Evolutionary conservation across 2,888 invertebrate genomes (phyloP), one percentile per base, ranked within the genome.

Genomic region (Cheilosia grossa): DNA sequence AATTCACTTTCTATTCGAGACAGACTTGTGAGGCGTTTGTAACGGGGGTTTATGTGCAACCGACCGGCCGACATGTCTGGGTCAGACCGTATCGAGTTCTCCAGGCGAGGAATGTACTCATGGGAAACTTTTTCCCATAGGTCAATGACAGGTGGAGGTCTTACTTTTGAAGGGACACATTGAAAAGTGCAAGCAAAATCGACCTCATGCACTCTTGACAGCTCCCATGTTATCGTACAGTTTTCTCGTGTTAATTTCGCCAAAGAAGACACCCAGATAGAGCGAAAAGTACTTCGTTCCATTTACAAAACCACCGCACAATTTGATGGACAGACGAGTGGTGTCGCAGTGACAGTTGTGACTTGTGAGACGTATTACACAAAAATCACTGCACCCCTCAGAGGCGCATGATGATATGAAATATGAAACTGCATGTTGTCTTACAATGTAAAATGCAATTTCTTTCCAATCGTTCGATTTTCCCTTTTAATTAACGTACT

Each of bases 1-100:
- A 69, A 79, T 64, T 74, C 83, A 83, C 83, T 83, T 83, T 83
- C 82, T 58, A 67, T 59, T 44, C 33, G 47, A 21, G 58, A 51
- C 13, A 51, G 13, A 51, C 15, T n/a, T 53, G n/a, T 42, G 51
- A 5, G 33, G 33, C 17, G 17, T 51, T 64, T 53, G 58, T 37
- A 27, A 37, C 19, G 33, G 42, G 73, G 1, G 30, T 3, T 13
- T 9, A 2, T n/a, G 30, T n/a, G 30, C n/a, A 67, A 44, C 63
- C 4, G 2, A 61, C 67, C 33, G 13, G 61, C 33, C 51, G 59
- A 49, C 61, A 56, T 73, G 51, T 51, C 73, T 82, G 63, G 82
- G 82, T 82, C 82, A 82, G 49, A 33, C 9, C 19, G 63, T 67
- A 69, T 82, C 53, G n/a, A 63, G 40, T 82, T 72, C 17, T 37